A percentile compares a stretch with the other conserved stretches of the same genome.
These are phyloP conservation scores for Spea bombifrons DNA, from an alignment of 2,113 vertebrate species.

Conservation along the genomic window DNA sequence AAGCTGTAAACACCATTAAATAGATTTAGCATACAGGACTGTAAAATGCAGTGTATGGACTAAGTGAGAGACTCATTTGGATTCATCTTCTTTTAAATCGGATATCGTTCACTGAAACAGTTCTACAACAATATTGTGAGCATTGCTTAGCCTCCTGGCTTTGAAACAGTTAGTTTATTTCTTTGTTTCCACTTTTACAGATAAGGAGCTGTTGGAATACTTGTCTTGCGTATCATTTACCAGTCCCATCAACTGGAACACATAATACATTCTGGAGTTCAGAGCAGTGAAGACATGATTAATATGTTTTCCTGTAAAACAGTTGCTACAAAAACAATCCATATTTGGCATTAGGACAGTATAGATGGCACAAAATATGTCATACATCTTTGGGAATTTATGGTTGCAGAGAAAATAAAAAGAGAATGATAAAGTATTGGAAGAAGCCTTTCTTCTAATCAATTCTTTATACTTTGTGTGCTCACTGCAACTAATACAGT, in stretches of 20 bases:
- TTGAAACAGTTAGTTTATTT: neutral
- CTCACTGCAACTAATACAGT: neutral
- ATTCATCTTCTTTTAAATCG: too few relatives aligned
- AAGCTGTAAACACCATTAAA: too few relatives aligned
- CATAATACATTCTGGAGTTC: slow-evolving; percentile 36
- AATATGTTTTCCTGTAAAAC: slow-evolving; percentile 37
- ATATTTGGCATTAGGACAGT: slow-evolving; percentile 33
- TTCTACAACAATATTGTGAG: too few relatives aligned
- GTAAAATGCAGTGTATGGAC: too few relatives aligned
- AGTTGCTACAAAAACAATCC: slow-evolving; percentile 39
- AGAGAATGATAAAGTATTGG: slow-evolving; percentile 37
- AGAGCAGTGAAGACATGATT: slow-evolving; percentile 30
- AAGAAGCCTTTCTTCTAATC: slow-evolving; percentile 21
- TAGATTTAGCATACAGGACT: too few relatives aligned
- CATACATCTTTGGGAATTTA: slow-evolving; percentile 35
- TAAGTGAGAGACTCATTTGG: too few relatives aligned
- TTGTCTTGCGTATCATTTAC: slow-evolving; percentile 35
- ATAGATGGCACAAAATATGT: slow-evolving; percentile 39
- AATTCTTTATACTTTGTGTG: slow-evolving; percentile 16
- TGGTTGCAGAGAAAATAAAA: slow-evolving; percentile 27
- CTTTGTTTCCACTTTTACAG: slow-evolving; percentile 2
- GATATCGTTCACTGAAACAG: too few relatives aligned
- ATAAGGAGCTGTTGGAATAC: slow-evolving; percentile 7
- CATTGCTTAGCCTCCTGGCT: too few relatives aligned
- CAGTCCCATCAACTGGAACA: slow-evolving; percentile 15